phyloP scores from a whole-genome alignment of 2,113 vertebrate species.

The Sterrhoptilus dennistouni region DNA sequence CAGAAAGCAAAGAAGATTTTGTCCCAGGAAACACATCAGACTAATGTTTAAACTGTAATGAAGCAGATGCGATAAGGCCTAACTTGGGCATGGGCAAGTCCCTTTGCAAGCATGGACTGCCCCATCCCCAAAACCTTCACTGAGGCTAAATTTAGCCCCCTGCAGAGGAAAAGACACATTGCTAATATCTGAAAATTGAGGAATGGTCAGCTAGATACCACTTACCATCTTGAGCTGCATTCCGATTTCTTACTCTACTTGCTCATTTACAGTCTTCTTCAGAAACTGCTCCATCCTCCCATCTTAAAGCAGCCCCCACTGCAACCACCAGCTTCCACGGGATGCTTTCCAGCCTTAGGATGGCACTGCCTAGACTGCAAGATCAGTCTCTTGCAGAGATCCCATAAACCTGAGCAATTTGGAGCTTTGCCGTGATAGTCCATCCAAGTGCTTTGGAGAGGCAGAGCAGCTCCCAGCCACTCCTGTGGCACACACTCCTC shows the following conservation, averaged over 20 bases:
- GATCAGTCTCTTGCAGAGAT: not conserved
- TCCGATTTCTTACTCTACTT: not conserved
- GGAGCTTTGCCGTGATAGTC: not conserved
- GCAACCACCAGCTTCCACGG: not conserved
- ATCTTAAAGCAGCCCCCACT: not conserved
- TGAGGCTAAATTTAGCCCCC: not conserved
- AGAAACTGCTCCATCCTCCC: not conserved
- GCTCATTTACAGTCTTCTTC: not conserved
- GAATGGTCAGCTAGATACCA: not conserved
- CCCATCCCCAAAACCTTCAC: not conserved
- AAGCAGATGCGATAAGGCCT: not conserved
- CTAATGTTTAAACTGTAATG: not conserved
- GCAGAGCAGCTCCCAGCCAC: not conserved
- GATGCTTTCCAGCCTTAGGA: not conserved
- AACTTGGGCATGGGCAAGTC: not conserved
- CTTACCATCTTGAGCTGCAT: not conserved
- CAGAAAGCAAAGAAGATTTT: not conserved
- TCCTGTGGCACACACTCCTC: accelerated
- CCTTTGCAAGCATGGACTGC: not conserved
- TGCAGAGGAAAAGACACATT: not conserved
- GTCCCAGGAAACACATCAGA: not conserved
- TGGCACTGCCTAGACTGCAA: not conserved
- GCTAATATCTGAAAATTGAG: not conserved
- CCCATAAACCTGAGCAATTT: not conserved
- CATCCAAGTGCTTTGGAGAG: accelerated